These are phyloP conservation scores for Emydocephalus ijimae DNA, from an alignment of 2,113 vertebrate genomes.

Conservation along the genomic window DNA sequence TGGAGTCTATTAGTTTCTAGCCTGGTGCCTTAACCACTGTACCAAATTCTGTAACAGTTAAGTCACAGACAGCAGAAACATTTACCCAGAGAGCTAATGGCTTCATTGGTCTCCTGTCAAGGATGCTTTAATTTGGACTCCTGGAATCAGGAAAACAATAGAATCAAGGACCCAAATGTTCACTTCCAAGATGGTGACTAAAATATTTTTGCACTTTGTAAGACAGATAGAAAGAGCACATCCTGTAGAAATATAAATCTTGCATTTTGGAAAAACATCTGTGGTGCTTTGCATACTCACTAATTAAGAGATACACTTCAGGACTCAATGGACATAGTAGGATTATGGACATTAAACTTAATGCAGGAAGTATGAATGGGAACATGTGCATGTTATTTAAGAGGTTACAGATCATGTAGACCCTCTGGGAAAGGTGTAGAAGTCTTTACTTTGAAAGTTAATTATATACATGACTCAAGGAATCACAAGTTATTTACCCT, in stretches of 20 bases:
- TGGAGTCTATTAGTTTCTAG: neutral
- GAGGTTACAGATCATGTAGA: neutral
- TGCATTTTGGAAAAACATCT: neutral
- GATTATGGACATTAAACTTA: neutral
- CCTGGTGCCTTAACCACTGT: neutral
- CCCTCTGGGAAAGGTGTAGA: neutral
- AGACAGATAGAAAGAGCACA: neutral
- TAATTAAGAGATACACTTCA: neutral
- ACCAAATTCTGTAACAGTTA: neutral
- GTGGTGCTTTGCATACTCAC: neutral
- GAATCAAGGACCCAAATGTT: neutral
- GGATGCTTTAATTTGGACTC: neutral
- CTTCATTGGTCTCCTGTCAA: neutral
- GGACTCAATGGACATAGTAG: neutral
- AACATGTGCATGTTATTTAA: neutral
- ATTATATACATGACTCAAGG: neutral
- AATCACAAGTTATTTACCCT: neutral
- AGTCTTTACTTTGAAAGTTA: slow-evolving; percentile 1
- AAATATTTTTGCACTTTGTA: neutral
- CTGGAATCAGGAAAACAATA: neutral
- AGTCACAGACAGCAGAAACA: neutral
- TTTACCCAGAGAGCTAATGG: neutral
- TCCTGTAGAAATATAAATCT: neutral
- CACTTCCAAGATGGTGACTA: neutral
- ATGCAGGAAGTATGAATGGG: neutral